Evolutionary conservation across 2,113 vertebrate genomes (phyloP).

Genomic region (Ictalurus furcatus): DNA sequence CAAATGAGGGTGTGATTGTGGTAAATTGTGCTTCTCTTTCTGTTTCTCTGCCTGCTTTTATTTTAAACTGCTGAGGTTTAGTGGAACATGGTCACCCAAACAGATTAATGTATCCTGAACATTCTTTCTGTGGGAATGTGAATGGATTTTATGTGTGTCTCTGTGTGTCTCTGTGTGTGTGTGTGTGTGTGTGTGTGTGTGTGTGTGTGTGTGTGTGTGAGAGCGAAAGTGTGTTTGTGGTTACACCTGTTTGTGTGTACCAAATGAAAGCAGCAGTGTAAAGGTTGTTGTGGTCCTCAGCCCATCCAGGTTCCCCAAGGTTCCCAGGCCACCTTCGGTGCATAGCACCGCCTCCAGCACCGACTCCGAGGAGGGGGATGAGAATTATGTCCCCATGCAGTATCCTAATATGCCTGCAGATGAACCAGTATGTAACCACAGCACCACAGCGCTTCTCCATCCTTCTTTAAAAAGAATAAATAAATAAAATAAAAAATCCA

Average conservation of each 20-base stretch:
- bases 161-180: slow-evolving; percentile 16
- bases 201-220: slow-evolving; percentile 22
- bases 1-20: neutral
- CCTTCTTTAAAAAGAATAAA: slow-evolving; percentile 22
- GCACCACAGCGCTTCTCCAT: slow-evolving; percentile 60
- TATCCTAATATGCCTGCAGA: slow-evolving; percentile 89
- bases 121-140: slow-evolving; percentile 34
- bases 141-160: slow-evolving; percentile 16
- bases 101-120: neutral
- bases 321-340: slow-evolving; percentile 90
- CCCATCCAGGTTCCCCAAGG: slow-evolving; percentile 90
- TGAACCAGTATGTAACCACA: slow-evolving; percentile 89
- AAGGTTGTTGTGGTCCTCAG: slow-evolving; percentile 79
- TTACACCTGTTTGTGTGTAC: neutral
- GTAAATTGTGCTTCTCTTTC: neutral
- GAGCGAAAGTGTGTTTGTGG: slow-evolving; percentile 12
- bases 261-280: slow-evolving; percentile 40
- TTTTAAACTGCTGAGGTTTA: neutral
- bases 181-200: neutral
- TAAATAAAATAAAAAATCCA: neutral
- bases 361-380: slow-evolving; percentile 95
- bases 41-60: slow-evolving; percentile 13
- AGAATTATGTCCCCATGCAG: slow-evolving; percentile 95
- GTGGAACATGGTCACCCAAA: neutral
- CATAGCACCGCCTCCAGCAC: slow-evolving; percentile 98